These are phyloP conservation scores for Corythaeola cristata DNA, from an alignment of 2,113 vertebrate species.

Conservation along the genomic window DNA sequence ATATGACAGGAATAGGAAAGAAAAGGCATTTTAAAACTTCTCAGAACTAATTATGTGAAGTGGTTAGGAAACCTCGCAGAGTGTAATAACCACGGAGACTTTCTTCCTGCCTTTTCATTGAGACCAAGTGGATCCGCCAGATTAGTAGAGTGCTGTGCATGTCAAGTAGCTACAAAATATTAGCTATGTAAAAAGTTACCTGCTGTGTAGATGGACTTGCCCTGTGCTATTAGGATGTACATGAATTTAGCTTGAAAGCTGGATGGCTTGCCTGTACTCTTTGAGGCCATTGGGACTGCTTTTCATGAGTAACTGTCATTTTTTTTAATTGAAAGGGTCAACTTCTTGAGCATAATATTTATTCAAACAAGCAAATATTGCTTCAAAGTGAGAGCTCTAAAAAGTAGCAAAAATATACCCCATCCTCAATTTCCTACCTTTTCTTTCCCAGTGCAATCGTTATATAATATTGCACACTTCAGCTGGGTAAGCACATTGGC, in stretches of 20 bases:
- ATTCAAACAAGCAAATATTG: background rate
- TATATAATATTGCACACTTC: background rate
- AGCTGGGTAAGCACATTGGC: background rate
- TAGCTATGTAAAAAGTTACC: background rate
- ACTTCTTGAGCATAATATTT: background rate
- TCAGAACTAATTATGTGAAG: background rate
- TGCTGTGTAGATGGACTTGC: background rate
- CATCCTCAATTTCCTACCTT: background rate
- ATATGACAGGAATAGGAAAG: background rate
- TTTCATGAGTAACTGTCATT: background rate
- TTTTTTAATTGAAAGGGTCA: background rate
- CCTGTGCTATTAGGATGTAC: background rate
- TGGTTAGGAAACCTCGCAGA: background rate
- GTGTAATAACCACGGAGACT: background rate
- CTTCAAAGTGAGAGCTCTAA: background rate
- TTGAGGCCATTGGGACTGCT: background rate
- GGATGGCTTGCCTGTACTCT: background rate
- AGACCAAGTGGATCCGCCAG: background rate
- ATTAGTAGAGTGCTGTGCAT: background rate
- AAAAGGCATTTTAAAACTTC: background rate
- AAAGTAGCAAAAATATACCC: background rate
- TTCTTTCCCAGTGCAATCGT: background rate
- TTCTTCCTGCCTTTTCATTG: background rate
- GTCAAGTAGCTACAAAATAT: background rate
- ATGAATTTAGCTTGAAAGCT: background rate